Evolutionary conservation across 2,113 vertebrate genomes (phyloP).

Genomic region (Hippocampus zosterae): DNA sequence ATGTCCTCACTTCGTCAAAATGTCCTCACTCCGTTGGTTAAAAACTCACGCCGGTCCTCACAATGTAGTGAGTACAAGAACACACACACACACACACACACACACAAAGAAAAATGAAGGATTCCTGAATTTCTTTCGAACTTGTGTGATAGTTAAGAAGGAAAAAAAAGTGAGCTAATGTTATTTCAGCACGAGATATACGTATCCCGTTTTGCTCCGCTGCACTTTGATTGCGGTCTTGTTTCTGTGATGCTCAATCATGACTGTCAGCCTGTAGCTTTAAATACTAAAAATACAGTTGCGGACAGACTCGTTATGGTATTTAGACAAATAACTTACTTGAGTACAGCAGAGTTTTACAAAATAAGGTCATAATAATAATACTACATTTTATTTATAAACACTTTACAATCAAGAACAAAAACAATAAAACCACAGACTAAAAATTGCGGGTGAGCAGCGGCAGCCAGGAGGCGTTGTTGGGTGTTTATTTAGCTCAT

Average conservation of each 20-base stretch:
- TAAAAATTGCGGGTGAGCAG: no score
- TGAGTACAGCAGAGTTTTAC: background rate
- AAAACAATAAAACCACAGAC: no score
- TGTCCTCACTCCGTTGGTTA: no score
- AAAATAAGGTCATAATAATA: no score
- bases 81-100: background rate
- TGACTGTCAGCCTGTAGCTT: background rate
- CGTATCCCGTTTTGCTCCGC: conserved; percentile 33
- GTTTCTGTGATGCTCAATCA: conserved; percentile 7
- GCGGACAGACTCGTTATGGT: background rate
- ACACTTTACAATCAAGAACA: no score
- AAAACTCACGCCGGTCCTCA: no score
- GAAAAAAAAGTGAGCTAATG: conserved; percentile 23
- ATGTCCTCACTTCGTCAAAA: no score
- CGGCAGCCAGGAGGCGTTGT: background rate
- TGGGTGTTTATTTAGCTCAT: background rate
- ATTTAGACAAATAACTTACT: background rate
- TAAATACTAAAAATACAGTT: conserved; percentile 1
- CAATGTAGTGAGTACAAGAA: no score
- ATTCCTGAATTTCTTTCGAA: conserved; percentile 15
- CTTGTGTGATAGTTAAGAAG: conserved; percentile 36
- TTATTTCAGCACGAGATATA: conserved; percentile 36
- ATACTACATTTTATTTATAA: no score
- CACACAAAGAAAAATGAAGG: conserved; percentile 32
- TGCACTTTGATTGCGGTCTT: conserved; percentile 31